Conservation (phyloP, 1,140 invertebrate species). For the Cyclina sinensis region DNA sequence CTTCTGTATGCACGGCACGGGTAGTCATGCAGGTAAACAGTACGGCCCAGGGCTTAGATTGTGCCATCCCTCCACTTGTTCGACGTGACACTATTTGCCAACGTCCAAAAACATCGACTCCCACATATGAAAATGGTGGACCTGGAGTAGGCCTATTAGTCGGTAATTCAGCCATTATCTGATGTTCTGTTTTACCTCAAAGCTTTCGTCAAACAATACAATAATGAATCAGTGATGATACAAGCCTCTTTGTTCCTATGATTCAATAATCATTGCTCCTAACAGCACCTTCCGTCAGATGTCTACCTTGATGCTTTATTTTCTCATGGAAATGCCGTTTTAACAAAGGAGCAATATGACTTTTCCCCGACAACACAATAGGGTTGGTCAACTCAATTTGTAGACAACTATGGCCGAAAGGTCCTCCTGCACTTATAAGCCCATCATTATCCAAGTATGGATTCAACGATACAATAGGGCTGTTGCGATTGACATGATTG, state of each 20-base stretch:
- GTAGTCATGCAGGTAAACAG: slow-evolving; percentile 4
- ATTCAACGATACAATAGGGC: not conserved
- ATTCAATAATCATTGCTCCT: not conserved
- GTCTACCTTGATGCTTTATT: slow-evolving; percentile 14
- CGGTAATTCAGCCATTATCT: slow-evolving; percentile 42
- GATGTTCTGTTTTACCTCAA: slow-evolving; percentile 17
- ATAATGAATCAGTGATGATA: not conserved
- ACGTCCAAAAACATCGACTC: slow-evolving; percentile 27
- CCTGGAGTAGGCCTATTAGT: not conserved
- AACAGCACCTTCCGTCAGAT: not conserved
- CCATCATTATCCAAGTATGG: not conserved
- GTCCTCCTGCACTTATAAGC: not conserved
- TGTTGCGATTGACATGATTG: not conserved
- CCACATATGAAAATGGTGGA: slow-evolving; percentile 34
- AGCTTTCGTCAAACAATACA: not conserved
- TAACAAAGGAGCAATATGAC: not conserved
- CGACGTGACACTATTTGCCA: slow-evolving; percentile 1
- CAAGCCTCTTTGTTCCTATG: not conserved
- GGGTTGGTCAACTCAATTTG: not conserved
- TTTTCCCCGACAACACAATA: not conserved
- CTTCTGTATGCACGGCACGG: not conserved
- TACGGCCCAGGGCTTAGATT: not conserved
- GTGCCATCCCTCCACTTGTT: not conserved
- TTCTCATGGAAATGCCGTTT: not conserved
- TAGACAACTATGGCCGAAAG: not conserved